Evolutionary conservation across 2,797 vertebrate species (phyloP).

Genomic region (Chlorospingus flavigularis): DNA sequence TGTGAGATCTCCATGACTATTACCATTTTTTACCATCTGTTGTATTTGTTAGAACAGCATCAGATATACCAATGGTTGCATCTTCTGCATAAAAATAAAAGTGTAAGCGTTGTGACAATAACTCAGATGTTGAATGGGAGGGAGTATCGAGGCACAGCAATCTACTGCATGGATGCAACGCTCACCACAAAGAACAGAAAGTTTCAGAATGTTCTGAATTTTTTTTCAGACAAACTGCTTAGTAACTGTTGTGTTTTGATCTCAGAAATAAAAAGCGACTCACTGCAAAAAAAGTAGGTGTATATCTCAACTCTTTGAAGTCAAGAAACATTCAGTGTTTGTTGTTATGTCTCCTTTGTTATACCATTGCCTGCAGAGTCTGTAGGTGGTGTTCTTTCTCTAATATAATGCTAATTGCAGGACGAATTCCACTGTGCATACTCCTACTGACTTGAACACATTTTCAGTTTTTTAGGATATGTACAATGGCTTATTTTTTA

Average conservation of each 20-base stretch:
- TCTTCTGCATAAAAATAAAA: neutral
- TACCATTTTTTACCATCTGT: neutral
- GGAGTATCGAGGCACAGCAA: neutral
- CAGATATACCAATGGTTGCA: neutral
- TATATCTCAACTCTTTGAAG: slow-evolving; percentile 37
- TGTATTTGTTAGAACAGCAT: neutral
- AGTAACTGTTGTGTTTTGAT: slow-evolving; percentile 8
- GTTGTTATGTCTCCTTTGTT: slow-evolving; percentile 17
- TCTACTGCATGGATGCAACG: neutral
- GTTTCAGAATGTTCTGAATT: neutral
- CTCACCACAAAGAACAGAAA: neutral
- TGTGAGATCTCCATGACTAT: neutral
- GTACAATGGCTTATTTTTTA: neutral
- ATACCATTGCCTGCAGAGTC: slow-evolving; percentile 7
- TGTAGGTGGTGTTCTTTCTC: slow-evolving; percentile 48
- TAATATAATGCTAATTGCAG: slow-evolving; percentile 21
- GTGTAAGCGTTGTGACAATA: neutral
- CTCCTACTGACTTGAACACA: neutral
- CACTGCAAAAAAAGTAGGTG: slow-evolving; percentile 39
- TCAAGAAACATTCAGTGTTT: slow-evolving; percentile 29
- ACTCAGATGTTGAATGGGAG: neutral
- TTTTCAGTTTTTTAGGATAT: neutral
- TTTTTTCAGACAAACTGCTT: neutral
- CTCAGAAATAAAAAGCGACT: slow-evolving; percentile 41
- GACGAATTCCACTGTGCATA: neutral